Evolutionary conservation across 2,888 invertebrate species (phyloP), one percentile per base, ranked within the genome.

Genomic region (Priocnemis perturbator): DNA sequence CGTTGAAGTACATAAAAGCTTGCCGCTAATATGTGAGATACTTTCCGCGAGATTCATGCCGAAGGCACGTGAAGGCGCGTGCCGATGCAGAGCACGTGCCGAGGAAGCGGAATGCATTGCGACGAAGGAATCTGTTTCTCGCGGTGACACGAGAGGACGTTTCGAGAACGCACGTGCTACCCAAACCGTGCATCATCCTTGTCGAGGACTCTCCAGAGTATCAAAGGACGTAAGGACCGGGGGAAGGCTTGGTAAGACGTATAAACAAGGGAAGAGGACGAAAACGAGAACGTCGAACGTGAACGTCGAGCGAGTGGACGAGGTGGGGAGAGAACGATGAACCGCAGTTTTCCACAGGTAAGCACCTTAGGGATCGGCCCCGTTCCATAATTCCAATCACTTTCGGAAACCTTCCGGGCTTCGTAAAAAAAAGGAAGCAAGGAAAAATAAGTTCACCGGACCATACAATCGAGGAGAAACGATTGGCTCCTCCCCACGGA

Each of bases 121-220:
- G 45, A 60, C 45, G 45, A 58, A 69, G 65, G 67, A 77, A 77
- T 75, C 75, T 75, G 71, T 73, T 78, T 73, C 69, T 30, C 62
- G 53, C 44, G 58, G 57, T 15, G 56, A 26, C n/a, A 23, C 30
- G 55, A 57, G 55, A 55, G 58, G 30, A 62, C 48, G 65, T 21
- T 61, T 55, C 20, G n/a, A 19, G 60, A 64, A 67, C 44, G 62
- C 61, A 55, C 59, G 60, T 63, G 74, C 64, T 65, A 59, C 53
- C n/a, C 56, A 62, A 52, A 59, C 57, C 57, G 20, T 26, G 23
- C 53, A 23, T 21, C 21, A 23, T 26, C 23, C 55, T 21, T 47
- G 48, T n/a, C 20, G 17, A 11, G 53, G 57, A 50, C 61, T 61
- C 50, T 56, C 17, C 5, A 1, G 47, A 55, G 37, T 53, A 44